Conservation (phyloP, 2,113 vertebrate species). For the Scomber japonicus region DNA sequence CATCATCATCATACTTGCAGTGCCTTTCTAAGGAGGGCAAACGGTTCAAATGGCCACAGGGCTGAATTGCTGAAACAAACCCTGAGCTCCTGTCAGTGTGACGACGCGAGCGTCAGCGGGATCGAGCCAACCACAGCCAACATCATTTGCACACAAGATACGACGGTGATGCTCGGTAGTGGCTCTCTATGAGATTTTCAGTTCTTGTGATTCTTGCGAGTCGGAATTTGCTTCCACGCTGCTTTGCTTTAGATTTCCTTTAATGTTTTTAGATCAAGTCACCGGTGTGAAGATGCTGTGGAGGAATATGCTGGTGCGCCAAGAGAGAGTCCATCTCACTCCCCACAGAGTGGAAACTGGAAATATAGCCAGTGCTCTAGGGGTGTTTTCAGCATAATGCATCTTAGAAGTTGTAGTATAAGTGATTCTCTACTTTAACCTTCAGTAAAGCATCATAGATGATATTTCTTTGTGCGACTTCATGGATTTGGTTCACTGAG, state of each 20-base stretch:
- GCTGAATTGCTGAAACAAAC: slow-evolving; percentile 57
- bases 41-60: slow-evolving; percentile 55
- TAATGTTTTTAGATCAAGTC: slow-evolving; percentile 7
- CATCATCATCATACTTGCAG: background rate
- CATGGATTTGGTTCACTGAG: slow-evolving; percentile 70
- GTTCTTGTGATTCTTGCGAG: slow-evolving; percentile 9
- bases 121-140: slow-evolving; percentile 74
- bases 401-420: slow-evolving; percentile 61
- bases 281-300: slow-evolving; percentile 45
- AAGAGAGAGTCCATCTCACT: slow-evolving; percentile 67
- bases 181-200: slow-evolving; percentile 44
- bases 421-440: slow-evolving; percentile 54
- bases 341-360: slow-evolving; percentile 47
- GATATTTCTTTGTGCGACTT: slow-evolving; percentile 65
- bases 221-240: background rate
- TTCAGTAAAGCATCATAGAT: slow-evolving; percentile 72
- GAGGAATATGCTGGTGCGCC: slow-evolving; percentile 60
- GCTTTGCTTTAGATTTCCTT: background rate
- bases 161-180: slow-evolving; percentile 55
- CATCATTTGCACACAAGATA: slow-evolving; percentile 74
- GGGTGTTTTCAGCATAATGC: slow-evolving; percentile 39
- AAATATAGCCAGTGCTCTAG: slow-evolving; percentile 36
- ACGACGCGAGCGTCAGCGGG: slow-evolving; percentile 77
- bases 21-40: slow-evolving; percentile 31
- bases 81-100: slow-evolving; percentile 60